Base-by-base conservation (phyloP, 92 coral and sea anemone species). In the Galaxea fascicularis region DNA sequence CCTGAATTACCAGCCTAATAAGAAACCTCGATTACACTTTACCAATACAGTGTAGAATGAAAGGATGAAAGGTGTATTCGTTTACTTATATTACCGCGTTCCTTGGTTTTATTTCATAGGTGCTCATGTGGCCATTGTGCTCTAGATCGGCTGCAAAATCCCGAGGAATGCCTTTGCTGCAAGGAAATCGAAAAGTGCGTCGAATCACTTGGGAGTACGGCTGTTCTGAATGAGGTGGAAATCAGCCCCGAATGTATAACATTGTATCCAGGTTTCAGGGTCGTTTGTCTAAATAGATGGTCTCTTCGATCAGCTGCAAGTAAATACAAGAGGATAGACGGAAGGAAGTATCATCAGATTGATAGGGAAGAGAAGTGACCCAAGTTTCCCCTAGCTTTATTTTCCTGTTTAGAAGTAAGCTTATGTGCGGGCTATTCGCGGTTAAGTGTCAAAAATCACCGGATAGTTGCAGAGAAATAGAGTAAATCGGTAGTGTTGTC, bases 1-100 rank as follows among this genome's bases (percentile, higher is more conserved):
- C n/a, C n/a, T n/a, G n/a, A n/a, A n/a, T n/a, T n/a, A n/a, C n/a
- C n/a, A n/a, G n/a, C n/a, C n/a, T n/a, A n/a, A n/a, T n/a, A n/a
- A n/a, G n/a, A 56, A 65, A 65, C 71, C 71, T 25, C 30, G 25
- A 65, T 65, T 65, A 65, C 71, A 65, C 71, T 65, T 15, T 65
- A 22, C 62, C 62, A 22, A 56, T n/a, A n/a, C n/a, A n/a, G n/a
- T n/a, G n/a, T 56, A 7, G 20, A 56, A 56, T 56, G 62, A 56
- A 56, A 4, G 6, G 8, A 26, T 28, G 35, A 65, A 65, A 28
- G 71, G 39, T 65, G 30, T 22, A 27, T 65, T 25, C 30, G 11
- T 26, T 26, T 29, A 65, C 18, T 7, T 26, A 11, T 25, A 65
- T 1, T 65, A 65, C 17, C 39, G 39, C 30, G 10, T 65, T 65